Evolutionary conservation across 2,797 vertebrate species (phyloP), one percentile per base, ranked within the genome.

Genomic region (Scarus forsteni): DNA sequence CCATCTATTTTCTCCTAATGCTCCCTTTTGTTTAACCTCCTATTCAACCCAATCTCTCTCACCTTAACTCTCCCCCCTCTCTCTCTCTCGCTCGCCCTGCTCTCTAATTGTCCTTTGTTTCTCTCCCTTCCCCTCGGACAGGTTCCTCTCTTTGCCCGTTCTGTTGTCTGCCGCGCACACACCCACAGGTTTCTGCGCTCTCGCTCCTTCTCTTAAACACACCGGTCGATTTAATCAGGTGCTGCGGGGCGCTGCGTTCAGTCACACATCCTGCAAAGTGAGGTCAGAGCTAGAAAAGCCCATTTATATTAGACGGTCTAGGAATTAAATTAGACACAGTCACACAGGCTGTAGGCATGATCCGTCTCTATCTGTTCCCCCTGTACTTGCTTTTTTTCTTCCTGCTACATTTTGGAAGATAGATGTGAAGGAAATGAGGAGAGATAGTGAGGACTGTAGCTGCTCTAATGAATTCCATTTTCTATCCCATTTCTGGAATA

Each of bases 401-500:
- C 36, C 13, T 6, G 12, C 19, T 52, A 35, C 8, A 62, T 67
- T 79, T 64, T 60, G 10, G 9, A 58, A 57, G 57, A 69, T 40
- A 46, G 57, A 60, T 45, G 44, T 52, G 58, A 10, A 57, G 44
- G 63, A 44, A 1, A 18, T 8, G 38, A 54, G 19, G 44, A 50
- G 38, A 59, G 42, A 69, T 38, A 48, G 56, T 27, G 52, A 70
- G 43, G 9, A 73, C 73, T 61, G 52, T 84, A 79, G 65, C 53
- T 53, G 40, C 6, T n/a, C 36, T 70, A 79, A 88, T 84, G 61
- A 80, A 84, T 82, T 86, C 57, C 60, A 80, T 84, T 88, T 88
- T 84, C 68, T 60, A 55, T 80, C 66, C 67, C 42, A 57, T 86
- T 81, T 76, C 65, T 75, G 48, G 70, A 44, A 66, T 66, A 83